Base-by-base conservation (phyloP, 2,797 vertebrate genomes). In the Hapalemur alaotrensis region DNA sequence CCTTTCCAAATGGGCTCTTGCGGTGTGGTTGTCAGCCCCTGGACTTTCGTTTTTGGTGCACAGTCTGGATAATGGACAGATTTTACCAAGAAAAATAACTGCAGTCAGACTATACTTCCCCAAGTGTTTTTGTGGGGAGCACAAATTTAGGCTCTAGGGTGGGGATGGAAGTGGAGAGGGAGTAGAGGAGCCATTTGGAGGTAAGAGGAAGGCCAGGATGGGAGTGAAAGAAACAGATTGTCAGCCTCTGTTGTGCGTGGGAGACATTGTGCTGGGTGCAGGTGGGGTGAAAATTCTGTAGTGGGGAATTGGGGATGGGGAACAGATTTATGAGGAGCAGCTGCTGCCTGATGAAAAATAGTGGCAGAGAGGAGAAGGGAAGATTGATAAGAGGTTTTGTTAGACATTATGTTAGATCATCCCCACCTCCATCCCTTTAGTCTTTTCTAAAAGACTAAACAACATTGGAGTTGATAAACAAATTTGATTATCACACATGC, bases 381-480 rank as follows among this genome's bases (percentile, higher is more conserved):
- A 35, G n/a, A 20, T 9, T 30, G 46, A 7, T 25, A 35, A 38
- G 81, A 83, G 52, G 25, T 54, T 70, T 54, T 85, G 43, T 38
- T 95, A 52, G 89, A 38, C 7, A 13, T 30, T 20, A 78, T 41
- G 63, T 23, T 65, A 79, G 14, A 32, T 5, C n/a, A 30, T 59
- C 41, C 22, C 46, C 57, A 70, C 59, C 75, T 88, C 52, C 1
- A 7, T 48, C 7, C 54, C 41, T 83, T 86, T 48, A n/a, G 52
- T 95, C 35, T 85, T 95, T 89, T 69, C 88, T 90, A 25, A 86
- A 93, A 38, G 25, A 72, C 69, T 94, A 85, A 95, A 73, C 5
- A 52, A n/a, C 35, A 38, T 13, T 84, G 73, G 35, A 57, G 25
- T 57, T 57, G 23, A 57, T 57, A 57, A 54, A 69, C 54, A 5